These are phyloP conservation scores for Anoncus sp. DNA, from an alignment of 2,888 invertebrate species.

Conservation along the genomic window DNA sequence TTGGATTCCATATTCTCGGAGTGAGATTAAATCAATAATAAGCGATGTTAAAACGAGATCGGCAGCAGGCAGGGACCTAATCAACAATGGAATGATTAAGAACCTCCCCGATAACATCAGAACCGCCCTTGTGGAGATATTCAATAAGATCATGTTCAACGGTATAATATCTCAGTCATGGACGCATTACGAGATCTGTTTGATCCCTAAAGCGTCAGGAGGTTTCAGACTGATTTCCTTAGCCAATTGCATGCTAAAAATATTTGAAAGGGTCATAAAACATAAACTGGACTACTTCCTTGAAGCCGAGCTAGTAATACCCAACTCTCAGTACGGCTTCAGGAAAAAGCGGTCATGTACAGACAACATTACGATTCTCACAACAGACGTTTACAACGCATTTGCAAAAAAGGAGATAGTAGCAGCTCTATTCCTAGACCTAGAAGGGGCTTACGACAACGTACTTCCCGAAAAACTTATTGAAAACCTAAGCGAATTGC, in stretches of 20 bases:
- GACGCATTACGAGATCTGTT: slow-evolving; percentile 20
- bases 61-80: slow-evolving; percentile 41
- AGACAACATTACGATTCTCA: slow-evolving; percentile 37
- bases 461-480: slow-evolving; percentile 3
- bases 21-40: too few relatives aligned
- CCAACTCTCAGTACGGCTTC: slow-evolving; percentile 34
- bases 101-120: slow-evolving; percentile 8
- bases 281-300: slow-evolving; percentile 39
- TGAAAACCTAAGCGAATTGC: slow-evolving; percentile 5
- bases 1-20: too few relatives aligned
- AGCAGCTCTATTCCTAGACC: slow-evolving; percentile 39
- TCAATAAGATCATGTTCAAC: slow-evolving; percentile 38
- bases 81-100: slow-evolving; percentile 25
- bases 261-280: slow-evolving; percentile 40
- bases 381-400: slow-evolving; percentile 39
- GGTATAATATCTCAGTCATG: slow-evolving; percentile 30
- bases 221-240: slow-evolving; percentile 39
- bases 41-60: slow-evolving; percentile 16
- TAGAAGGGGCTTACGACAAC: slow-evolving; percentile 58
- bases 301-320: slow-evolving; percentile 28
- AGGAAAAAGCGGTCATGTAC: slow-evolving; percentile 40
- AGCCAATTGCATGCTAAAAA: slow-evolving; percentile 32
- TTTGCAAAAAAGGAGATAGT: slow-evolving; percentile 19
- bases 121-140: slow-evolving; percentile 1
- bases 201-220: slow-evolving; percentile 41